Conservation (phyloP, 2,113 vertebrate genomes). For the Poecilia latipinna region DNA sequence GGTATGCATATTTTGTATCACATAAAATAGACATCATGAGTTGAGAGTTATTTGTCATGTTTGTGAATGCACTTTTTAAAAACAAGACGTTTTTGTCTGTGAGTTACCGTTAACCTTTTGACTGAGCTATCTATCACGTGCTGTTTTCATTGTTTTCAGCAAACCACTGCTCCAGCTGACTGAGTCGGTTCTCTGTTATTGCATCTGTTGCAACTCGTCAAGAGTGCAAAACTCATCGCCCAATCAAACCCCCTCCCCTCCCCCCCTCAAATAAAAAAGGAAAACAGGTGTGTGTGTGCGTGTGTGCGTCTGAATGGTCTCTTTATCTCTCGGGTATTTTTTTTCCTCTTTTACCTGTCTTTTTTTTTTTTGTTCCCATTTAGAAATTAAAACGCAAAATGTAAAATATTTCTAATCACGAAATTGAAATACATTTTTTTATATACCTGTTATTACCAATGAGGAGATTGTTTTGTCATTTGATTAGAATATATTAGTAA, state of each 20-base stretch:
- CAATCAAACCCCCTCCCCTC: constrained; percentile 72
- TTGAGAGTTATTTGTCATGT: constrained; percentile 96
- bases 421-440: background rate
- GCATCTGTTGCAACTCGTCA: constrained; percentile 73
- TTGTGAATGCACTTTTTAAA: constrained; percentile 98
- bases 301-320: constrained; percentile 61
- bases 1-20: constrained; percentile 91
- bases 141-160: constrained; percentile 76
- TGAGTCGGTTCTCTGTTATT: constrained; percentile 70
- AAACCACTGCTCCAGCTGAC: constrained; percentile 72
- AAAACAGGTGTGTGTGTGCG: constrained; percentile 72
- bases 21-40: constrained; percentile 92
- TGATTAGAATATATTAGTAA: background rate
- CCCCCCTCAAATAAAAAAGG: constrained; percentile 79
- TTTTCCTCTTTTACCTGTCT: constrained; percentile 32
- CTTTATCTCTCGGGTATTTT: constrained; percentile 51
- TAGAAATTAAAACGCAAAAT: background rate
- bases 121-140: constrained; percentile 79
- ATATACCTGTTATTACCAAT: background rate
- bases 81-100: constrained; percentile 93
- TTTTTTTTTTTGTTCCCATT: background rate
- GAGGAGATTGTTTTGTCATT: background rate
- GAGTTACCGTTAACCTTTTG: constrained; percentile 86
- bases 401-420: background rate
- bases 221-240: constrained; percentile 73